Base-by-base conservation (phyloP, 2,888 invertebrate species). In the Macrophya annulata region DNA sequence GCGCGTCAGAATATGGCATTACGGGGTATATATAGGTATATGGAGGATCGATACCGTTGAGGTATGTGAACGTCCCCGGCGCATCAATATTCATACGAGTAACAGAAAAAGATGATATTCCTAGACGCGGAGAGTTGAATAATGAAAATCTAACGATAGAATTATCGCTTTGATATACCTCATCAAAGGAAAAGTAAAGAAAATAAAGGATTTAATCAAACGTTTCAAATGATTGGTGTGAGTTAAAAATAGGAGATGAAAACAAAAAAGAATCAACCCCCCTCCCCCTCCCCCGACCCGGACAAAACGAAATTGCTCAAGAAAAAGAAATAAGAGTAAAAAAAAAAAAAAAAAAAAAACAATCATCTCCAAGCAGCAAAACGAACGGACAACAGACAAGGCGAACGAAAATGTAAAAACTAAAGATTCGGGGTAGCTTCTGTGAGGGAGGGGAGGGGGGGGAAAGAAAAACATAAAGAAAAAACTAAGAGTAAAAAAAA, bases 1-100 rank as follows among this genome's bases (percentile, higher is more conserved):
- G 62, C 59, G 79, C 79, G 59, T 79, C 79, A 62, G 79, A 79
- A 79, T 31, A 31, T 79, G 59, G 79, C 76, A 77, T 77, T 77
- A 77, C 15, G 17, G 8, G 43, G 51, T 51, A 15, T 31, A 31
- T 31, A 31, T n/a, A n/a, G n/a, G n/a, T n/a, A 31, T 31, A 31
- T 31, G 31, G 31, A 3, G 12, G 76, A 77, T 77, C 76, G 76
- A 77, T 77, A 55, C 17, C 8, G 31, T 25, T 15, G 51, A 51
- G 48, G 51, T 77, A 77, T 51, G 76, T 51, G 76, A 77, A 77
- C 76, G 76, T 77, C 10, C 76, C 76, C 31, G 76, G 37, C 8
- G 9, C 76, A 77, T 77, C 48, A 77, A 51, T 51, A 77, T 77
- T 77, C 76, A 77, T 77, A 77, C 51, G 51, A 8, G 51, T 77